phyloP scores from a whole-genome alignment of 2,888 invertebrate genomes.

The Erebia epiphron region DNA sequence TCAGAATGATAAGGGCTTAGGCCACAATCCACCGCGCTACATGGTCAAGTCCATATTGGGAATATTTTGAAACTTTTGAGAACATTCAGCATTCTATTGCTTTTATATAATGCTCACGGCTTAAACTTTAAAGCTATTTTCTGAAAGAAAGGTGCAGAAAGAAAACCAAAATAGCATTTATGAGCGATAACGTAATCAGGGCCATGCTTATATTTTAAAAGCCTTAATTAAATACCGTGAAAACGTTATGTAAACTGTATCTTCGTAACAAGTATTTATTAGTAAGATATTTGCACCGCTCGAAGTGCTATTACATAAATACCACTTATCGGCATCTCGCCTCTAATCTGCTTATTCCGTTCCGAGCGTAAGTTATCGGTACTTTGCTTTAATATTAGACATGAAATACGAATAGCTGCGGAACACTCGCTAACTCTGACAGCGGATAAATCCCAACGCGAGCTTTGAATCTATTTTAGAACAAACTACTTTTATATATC shows the following conservation, averaged over 20 bases:
- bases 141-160: not conserved
- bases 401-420: constrained; percentile 19
- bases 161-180: not conserved
- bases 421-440: not conserved
- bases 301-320: constrained; percentile 21
- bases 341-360: constrained; percentile 29
- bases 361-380: constrained; percentile 16
- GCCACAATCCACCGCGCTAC: no score
- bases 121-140: not conserved
- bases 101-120: no score
- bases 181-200: no score
- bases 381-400: constrained; percentile 18
- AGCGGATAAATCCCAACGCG: not conserved
- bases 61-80: no score
- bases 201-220: not conserved
- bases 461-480: not conserved
- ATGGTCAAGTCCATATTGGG: no score
- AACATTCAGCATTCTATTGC: no score
- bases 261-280: constrained; percentile 1
- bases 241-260: not conserved
- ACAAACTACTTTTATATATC: no score
- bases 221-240: not conserved
- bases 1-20: no score
- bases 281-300: constrained; percentile 15
- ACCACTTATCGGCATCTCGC: constrained; percentile 21